Base-by-base conservation (phyloP, 2,797 vertebrate genomes). In the Centroberyx gerrardi region DNA sequence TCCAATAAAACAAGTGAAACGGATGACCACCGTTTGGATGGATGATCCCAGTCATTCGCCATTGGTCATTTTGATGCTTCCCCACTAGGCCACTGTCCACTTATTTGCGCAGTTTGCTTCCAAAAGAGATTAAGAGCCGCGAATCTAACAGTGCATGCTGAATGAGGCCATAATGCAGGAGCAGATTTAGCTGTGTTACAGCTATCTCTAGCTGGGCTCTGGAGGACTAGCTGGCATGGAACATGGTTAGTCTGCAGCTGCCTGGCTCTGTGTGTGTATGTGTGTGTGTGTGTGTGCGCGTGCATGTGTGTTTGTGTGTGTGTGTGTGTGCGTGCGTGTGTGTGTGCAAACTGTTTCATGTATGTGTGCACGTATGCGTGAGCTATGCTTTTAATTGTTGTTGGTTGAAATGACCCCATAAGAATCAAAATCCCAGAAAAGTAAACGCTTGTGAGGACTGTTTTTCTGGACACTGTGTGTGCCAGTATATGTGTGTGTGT, bases 1-100 rank as follows among this genome's bases (percentile, higher is more conserved):
- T 78, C 49, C 63, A 79, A 60, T 88, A 81, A 90, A 82, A 74
- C 62, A 87, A 88, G 80, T 80, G 76, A 77, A 76, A 82, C 48
- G 8, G 28, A 75, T 49, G 74, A 81, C 65, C 71, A 75, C 46
- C 61, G 63, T 68, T 70, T 79, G 74, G 80, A 68, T 76, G 68
- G 51, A 64, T 58, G 61, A 84, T 36, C 31, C 56, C 73, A 69
- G 63, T 77, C 68, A 52, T 33, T 53, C 68, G 52, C 67, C 60
- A 51, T 62, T 72, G 68, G 62, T 76, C 64, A 70, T 58, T 68
- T 44, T 64, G 29, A 80, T 70, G 38, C 51, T 76, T 74, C 58
- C 38, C 44, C 40, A 46, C 44, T 33, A 40, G 40, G 54, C 49
- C 13, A 27, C 51, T 51, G 22, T 69, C 64, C 38, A 77, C 62